These are phyloP conservation scores for Lonchura striata DNA, from an alignment of 2,113 vertebrate genomes.

Conservation along the genomic window DNA sequence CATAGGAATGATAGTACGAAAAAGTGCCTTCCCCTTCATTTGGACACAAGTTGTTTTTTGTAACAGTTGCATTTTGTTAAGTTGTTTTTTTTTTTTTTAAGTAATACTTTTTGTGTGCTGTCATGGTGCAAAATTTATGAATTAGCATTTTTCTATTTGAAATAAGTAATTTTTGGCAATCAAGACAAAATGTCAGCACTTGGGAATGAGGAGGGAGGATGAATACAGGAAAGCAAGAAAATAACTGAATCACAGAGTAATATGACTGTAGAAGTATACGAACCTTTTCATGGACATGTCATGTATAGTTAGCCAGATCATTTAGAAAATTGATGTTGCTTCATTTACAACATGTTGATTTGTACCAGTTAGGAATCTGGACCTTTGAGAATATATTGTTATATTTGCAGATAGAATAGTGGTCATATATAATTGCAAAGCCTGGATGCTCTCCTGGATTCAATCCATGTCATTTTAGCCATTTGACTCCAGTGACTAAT, in stretches of 20 bases:
- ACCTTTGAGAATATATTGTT: neutral
- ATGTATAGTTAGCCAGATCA: neutral
- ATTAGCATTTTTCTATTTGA: neutral
- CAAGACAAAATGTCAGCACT: neutral
- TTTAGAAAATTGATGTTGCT: neutral
- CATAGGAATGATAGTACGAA: neutral
- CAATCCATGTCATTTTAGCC: neutral
- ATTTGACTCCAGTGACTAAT: neutral
- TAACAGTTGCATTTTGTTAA: neutral
- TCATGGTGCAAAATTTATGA: neutral
- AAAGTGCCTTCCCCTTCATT: neutral
- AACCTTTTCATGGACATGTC: neutral
- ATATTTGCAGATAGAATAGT: neutral
- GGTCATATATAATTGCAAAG: neutral
- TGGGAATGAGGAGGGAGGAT: neutral
- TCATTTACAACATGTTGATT: neutral
- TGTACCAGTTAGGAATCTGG: neutral
- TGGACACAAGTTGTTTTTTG: neutral
- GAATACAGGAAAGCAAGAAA: neutral
- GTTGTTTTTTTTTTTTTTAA: neutral
- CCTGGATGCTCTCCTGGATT: neutral
- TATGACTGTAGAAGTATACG: neutral
- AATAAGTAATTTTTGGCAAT: neutral
- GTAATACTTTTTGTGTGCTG: neutral
- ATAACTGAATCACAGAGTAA: neutral